phyloP scores from a whole-genome alignment of 1,140 invertebrate species.

The Pemphigus obesinymphae region DNA sequence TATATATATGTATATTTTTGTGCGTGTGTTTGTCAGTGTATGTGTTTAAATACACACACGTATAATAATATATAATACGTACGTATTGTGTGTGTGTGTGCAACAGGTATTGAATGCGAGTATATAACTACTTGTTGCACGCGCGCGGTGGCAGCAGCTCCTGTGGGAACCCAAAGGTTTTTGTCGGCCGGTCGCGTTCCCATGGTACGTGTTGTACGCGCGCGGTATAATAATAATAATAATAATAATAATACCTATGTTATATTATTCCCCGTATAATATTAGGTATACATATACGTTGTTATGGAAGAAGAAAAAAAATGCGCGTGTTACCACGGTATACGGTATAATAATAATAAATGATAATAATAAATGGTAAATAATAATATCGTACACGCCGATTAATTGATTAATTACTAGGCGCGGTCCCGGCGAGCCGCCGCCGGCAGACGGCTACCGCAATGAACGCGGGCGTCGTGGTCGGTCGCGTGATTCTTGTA shows the following conservation, averaged over 20 bases:
- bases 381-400: background rate
- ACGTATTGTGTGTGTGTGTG: background rate
- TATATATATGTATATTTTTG: too few species aligned
- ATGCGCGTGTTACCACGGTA: background rate
- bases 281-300: too few species aligned
- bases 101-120: too few species aligned
- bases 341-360: background rate
- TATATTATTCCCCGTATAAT: background rate
- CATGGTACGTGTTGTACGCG: constrained; percentile 8
- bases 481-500: background rate
- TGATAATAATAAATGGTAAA: background rate
- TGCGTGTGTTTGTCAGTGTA: too few species aligned
- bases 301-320: too few species aligned
- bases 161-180: constrained; percentile 23
- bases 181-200: constrained; percentile 1
- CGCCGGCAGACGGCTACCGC: background rate
- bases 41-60: too few species aligned
- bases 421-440: background rate
- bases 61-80: too few species aligned
- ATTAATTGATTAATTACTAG: constrained; percentile 36
- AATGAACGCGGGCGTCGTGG: background rate
- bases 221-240: constrained; percentile 22
- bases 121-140: constrained; percentile 5
- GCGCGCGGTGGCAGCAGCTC: constrained; percentile 12
- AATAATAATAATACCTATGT: too few species aligned